phyloP scores from a whole-genome alignment of 1,140 invertebrate species.

The Penaeus japonicus region DNA sequence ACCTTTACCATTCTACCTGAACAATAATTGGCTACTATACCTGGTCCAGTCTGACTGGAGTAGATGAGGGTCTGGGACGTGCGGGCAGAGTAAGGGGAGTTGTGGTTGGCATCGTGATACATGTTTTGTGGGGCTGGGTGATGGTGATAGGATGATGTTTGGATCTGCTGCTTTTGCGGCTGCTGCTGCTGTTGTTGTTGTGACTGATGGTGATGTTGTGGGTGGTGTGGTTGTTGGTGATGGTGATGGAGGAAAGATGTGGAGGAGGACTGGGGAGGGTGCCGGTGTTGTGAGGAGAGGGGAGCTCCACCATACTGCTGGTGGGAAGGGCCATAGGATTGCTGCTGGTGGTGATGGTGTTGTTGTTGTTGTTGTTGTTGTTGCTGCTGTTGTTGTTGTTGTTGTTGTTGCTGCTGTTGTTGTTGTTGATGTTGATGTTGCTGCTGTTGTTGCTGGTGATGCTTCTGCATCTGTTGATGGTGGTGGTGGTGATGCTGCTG shows the following conservation, averaged over 20 bases:
- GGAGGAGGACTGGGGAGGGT: constrained; percentile 25
- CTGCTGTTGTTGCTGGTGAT: constrained; percentile 3
- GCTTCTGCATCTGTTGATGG: neutral
- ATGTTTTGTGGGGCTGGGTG: constrained; percentile 41
- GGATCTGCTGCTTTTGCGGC: constrained; percentile 17
- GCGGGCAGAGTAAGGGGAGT: constrained; percentile 77
- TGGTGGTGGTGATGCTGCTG: constrained; percentile 21
- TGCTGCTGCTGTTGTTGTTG: neutral
- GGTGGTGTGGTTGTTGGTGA: constrained; percentile 4
- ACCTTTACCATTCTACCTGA: neutral
- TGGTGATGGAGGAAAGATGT: constrained; percentile 43
- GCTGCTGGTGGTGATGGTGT: neutral
- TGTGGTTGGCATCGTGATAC: constrained; percentile 63
- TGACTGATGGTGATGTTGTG: neutral
- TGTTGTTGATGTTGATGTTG: constrained; percentile 18
- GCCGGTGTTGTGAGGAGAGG: constrained; percentile 36
- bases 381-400: neutral
- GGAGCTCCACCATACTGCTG: constrained; percentile 37
- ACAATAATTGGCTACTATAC: constrained; percentile 43
- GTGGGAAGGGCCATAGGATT: neutral
- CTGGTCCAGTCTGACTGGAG: constrained; percentile 72
- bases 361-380: neutral
- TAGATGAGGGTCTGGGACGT: constrained; percentile 81
- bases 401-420: neutral
- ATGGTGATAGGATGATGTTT: constrained; percentile 29